A percentile compares a stretch with the other conserved stretches of the same genome.
Conservation (phyloP, 2,113 vertebrate species). For the Ochotona princeps region DNA sequence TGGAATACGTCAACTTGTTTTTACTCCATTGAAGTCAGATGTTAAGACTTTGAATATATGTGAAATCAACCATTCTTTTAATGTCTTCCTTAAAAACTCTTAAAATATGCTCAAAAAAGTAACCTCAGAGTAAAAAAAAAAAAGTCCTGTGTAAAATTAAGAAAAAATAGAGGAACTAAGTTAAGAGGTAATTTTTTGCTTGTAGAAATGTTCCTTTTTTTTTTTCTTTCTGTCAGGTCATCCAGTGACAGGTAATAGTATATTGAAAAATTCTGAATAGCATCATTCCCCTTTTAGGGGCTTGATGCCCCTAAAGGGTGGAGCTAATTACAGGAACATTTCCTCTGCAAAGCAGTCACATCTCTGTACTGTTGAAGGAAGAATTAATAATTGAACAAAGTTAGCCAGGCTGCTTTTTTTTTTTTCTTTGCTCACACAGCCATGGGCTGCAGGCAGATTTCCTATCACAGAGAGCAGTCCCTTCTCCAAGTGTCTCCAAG, state of each 20-base stretch:
- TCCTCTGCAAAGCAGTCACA: conserved; percentile 61
- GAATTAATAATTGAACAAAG: conserved; percentile 80
- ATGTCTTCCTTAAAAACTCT: conserved; percentile 28
- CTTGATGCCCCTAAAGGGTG: conserved; percentile 31
- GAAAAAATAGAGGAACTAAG: neutral
- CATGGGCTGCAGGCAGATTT: conserved; percentile 28
- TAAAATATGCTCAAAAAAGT: neutral
- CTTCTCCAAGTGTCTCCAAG: conserved; percentile 41
- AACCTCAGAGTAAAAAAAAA: conserved; percentile 45
- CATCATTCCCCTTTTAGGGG: conserved; percentile 51
- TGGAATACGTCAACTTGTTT: conserved; percentile 11
- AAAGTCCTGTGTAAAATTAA: neutral
- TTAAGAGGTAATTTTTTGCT: conserved; percentile 46
- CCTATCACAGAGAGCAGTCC: conserved; percentile 41
- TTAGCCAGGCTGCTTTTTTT: conserved; percentile 44
- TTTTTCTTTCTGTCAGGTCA: neutral
- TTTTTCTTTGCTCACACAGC: conserved; percentile 12
- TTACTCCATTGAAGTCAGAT: conserved; percentile 43
- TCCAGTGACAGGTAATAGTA: conserved; percentile 59
- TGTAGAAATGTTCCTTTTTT: conserved; percentile 20
- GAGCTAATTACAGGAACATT: conserved; percentile 77
- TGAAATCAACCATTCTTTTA: conserved; percentile 41
- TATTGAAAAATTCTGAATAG: conserved; percentile 32
- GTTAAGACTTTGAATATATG: conserved; percentile 8
- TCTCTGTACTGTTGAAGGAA: conserved; percentile 48